Conservation (phyloP, 2,888 invertebrate species). For the Drymonia ruficornis region DNA sequence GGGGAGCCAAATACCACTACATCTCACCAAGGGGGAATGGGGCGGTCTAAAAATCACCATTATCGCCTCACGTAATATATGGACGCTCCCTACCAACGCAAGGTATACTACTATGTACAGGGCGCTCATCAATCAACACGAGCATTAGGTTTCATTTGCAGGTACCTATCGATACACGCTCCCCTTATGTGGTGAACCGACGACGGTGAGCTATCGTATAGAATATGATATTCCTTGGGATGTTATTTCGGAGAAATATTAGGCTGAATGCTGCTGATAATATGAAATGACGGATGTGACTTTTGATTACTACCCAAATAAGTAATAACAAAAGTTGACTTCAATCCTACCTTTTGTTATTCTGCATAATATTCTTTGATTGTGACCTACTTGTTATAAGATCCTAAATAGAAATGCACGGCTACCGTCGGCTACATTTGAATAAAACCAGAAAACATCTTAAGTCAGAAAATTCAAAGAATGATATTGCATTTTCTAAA, state of each 20-base stretch:
- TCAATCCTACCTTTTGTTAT: no score
- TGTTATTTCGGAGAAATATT: background rate
- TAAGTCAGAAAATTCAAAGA: background rate
- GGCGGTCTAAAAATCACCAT: no score
- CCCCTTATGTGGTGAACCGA: background rate
- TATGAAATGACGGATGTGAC: background rate
- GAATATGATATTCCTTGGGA: constrained; percentile 1
- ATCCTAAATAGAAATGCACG: no score
- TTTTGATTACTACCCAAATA: no score
- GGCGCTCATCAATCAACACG: constrained; percentile 46
- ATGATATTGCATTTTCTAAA: constrained; percentile 17
- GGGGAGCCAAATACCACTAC: no score
- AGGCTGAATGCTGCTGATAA: no score
- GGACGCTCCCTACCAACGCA: no score
- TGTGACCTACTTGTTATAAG: no score
- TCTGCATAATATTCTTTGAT: no score
- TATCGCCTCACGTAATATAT: no score
- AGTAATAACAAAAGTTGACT: no score
- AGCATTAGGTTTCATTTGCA: constrained; percentile 39
- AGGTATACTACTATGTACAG: constrained; percentile 19
- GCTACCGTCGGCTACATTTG: background rate
- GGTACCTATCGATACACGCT: constrained; percentile 9
- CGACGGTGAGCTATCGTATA: background rate
- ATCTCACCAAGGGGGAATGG: no score
- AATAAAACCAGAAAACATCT: background rate